phyloP scores from a whole-genome alignment of 2,888 invertebrate species.

The Lysandra coridon region DNA sequence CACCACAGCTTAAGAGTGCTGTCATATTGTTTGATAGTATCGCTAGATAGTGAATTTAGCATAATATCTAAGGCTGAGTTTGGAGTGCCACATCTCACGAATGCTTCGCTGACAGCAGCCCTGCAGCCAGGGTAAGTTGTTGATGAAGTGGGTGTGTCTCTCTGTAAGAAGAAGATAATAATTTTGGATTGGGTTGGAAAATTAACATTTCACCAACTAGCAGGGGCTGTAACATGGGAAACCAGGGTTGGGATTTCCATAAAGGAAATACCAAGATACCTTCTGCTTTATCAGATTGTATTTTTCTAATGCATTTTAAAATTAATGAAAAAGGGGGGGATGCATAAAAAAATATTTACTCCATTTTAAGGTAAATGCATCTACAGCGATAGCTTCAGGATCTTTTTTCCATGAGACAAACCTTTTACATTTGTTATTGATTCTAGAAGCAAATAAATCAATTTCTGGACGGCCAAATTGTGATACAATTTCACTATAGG shows the following conservation, averaged over 20 bases:
- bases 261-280: background rate
- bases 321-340: background rate
- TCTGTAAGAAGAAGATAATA: too few species aligned
- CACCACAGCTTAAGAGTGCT: too few species aligned
- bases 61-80: too few species aligned
- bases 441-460: background rate
- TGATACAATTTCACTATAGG: background rate
- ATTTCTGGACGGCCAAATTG: background rate
- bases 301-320: background rate
- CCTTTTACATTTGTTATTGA: background rate
- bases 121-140: too few species aligned
- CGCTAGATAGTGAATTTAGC: too few species aligned
- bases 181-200: too few species aligned
- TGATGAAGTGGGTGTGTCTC: too few species aligned
- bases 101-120: too few species aligned
- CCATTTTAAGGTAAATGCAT: background rate
- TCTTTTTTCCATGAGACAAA: background rate
- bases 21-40: too few species aligned
- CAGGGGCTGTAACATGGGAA: background rate
- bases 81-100: too few species aligned
- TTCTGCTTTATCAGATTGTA: background rate
- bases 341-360: conserved; percentile 5
- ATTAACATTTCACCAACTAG: background rate
- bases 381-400: background rate
- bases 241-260: background rate